These are phyloP conservation scores for Zygaena filipendulae DNA, from an alignment of 2,888 invertebrate species.

Conservation along the genomic window DNA sequence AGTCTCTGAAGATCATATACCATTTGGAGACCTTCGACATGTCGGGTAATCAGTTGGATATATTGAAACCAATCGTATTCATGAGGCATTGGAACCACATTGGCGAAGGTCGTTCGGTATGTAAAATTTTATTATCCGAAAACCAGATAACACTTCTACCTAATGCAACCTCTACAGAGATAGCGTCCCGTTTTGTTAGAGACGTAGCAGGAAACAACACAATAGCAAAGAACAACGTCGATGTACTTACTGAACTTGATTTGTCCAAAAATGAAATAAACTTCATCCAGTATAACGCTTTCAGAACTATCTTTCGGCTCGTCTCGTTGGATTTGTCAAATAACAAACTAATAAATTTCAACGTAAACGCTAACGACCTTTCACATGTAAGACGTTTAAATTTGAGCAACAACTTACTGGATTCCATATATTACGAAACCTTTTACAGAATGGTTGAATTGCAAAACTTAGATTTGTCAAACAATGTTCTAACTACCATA, in stretches of 20 bases:
- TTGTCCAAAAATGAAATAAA: constrained; percentile 43
- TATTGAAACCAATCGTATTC: constrained; percentile 35
- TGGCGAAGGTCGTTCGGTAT: constrained; percentile 28
- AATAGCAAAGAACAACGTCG: constrained; percentile 20
- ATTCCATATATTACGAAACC: constrained; percentile 30
- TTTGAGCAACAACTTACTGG: constrained; percentile 38
- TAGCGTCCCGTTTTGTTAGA: constrained; percentile 23
- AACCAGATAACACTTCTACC: constrained; percentile 36
- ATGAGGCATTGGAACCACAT: constrained; percentile 48
- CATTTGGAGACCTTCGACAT: constrained; percentile 52
- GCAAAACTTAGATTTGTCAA: constrained; percentile 48
- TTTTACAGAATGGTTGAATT: constrained; percentile 41
- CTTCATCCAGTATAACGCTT: constrained; percentile 40
- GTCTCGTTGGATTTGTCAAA: constrained; percentile 38
- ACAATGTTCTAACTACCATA: constrained; percentile 36
- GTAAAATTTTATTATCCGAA: constrained; percentile 42
- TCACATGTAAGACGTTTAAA: constrained; percentile 36
- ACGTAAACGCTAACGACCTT: constrained; percentile 35
- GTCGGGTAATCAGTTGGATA: constrained; percentile 37
- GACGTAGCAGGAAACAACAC: constrained; percentile 19
- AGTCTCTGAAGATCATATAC: constrained; percentile 38
- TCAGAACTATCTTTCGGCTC: constrained; percentile 34
- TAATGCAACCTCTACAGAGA: constrained; percentile 31
- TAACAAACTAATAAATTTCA: constrained; percentile 36
- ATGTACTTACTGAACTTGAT: constrained; percentile 40